Conservation (phyloP, 2,113 vertebrate genomes). For the Montifringilla adamsi region DNA sequence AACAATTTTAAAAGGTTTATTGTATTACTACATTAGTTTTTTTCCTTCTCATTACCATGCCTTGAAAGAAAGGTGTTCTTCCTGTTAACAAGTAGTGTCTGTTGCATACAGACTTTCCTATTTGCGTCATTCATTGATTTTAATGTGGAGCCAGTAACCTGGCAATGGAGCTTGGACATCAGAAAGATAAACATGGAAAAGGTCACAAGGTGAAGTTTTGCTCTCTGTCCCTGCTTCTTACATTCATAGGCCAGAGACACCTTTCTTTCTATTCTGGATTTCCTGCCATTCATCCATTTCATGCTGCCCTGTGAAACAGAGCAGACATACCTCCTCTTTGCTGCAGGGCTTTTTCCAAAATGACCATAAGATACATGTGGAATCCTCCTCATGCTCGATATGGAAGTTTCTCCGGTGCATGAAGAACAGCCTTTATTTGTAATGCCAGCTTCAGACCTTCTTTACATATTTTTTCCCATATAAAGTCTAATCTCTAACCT, state of each 20-base stretch:
- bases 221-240: neutral
- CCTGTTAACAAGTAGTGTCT: neutral
- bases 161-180: neutral
- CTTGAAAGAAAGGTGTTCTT: neutral
- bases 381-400: neutral
- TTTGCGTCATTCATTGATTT: neutral
- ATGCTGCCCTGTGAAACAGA: neutral
- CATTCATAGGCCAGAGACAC: neutral
- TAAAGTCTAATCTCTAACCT: neutral
- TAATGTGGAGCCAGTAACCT: neutral
- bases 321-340: neutral
- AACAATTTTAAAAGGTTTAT: neutral
- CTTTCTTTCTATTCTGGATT: neutral
- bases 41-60: neutral
- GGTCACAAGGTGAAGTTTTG: neutral
- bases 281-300: neutral
- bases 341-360: neutral
- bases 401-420: rapidly evolving
- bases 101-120: neutral
- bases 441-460: neutral
- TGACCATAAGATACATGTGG: neutral
- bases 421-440: neutral
- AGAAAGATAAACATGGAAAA: neutral
- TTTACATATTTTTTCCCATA: neutral
- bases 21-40: neutral